Percentiles rank a stretch among this genome's conserved stretches.
These are phyloP conservation scores for Nemopilema nomurai DNA, from an alignment of 30 jellyfish, hydroid and myxozoan species.

Conservation along the genomic window DNA sequence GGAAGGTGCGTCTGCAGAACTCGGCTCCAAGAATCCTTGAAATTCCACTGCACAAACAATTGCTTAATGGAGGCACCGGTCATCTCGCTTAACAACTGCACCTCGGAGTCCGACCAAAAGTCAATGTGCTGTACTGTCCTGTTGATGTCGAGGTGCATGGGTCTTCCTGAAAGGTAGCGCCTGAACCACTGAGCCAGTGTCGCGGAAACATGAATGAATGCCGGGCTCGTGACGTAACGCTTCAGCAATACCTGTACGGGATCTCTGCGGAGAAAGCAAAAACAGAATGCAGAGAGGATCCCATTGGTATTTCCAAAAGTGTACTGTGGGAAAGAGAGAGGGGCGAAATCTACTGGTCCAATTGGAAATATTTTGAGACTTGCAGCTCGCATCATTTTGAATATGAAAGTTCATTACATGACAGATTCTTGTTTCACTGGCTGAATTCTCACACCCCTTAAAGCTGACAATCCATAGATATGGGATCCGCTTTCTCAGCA, in stretches of 20 bases:
- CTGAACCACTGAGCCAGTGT: slow-evolving; percentile 51
- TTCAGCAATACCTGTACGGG: slow-evolving; percentile 38
- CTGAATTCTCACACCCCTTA: too few species aligned
- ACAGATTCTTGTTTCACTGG: too few species aligned
- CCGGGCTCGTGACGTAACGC: slow-evolving; percentile 45
- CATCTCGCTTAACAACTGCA: slow-evolving; percentile 18
- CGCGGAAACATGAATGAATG: slow-evolving; percentile 33
- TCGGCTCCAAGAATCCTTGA: slow-evolving; percentile 22
- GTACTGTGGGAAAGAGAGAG: background rate
- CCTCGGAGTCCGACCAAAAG: slow-evolving; percentile 45
- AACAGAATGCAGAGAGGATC: too few species aligned
- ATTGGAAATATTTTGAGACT: too few species aligned
- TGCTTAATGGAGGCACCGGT: slow-evolving; percentile 23
- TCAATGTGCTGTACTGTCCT: background rate
- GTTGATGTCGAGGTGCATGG: slow-evolving; percentile 7
- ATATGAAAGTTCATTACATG: too few species aligned
- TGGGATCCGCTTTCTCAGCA: too few species aligned
- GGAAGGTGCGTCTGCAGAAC: slow-evolving; percentile 10
- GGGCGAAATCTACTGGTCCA: background rate
- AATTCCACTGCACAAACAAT: slow-evolving; percentile 32
- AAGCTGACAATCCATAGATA: too few species aligned
- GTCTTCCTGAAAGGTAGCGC: slow-evolving; percentile 3
- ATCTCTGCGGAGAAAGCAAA: slow-evolving; percentile 3
- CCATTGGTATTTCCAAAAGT: too few species aligned
- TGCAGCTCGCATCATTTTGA: too few species aligned